phyloP scores from a whole-genome alignment of 2,888 invertebrate species.

The Ctena decussata region DNA sequence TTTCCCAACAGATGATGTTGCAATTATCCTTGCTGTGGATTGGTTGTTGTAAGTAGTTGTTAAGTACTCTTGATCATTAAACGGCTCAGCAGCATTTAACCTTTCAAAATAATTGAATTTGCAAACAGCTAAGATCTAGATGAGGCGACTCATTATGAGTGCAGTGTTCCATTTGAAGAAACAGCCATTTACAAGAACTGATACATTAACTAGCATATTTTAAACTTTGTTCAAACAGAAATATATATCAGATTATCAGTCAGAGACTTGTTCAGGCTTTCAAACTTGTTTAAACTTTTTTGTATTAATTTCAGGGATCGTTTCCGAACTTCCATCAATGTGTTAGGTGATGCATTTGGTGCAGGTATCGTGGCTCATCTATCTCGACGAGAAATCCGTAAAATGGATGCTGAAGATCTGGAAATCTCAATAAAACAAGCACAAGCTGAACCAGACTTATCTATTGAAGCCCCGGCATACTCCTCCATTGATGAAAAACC shows the following conservation, averaged over 20 bases:
- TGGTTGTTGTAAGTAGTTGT: constrained; percentile 88
- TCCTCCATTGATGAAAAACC: neutral
- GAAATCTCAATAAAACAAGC: neutral
- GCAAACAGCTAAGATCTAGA: too few relatives aligned
- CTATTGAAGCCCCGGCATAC: neutral
- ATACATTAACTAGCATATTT: too few relatives aligned
- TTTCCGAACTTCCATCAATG: constrained; percentile 71
- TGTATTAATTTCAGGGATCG: constrained; percentile 71
- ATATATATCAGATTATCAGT: too few relatives aligned
- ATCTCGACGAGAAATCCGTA: constrained; percentile 30
- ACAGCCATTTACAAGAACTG: too few relatives aligned
- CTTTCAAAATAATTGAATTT: too few relatives aligned
- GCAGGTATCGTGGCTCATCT: constrained; percentile 73
- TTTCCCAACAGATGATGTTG: constrained; percentile 87
- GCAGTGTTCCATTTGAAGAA: too few relatives aligned
- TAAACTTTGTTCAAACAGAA: too few relatives aligned
- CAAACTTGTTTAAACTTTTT: too few relatives aligned
- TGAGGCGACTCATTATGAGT: too few relatives aligned
- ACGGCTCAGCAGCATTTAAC: too few relatives aligned
- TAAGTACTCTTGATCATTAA: too few relatives aligned
- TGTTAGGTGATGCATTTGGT: constrained; percentile 73
- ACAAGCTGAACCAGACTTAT: neutral
- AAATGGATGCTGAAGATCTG: neutral
- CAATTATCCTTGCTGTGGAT: constrained; percentile 87
- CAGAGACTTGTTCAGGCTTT: too few relatives aligned